These are phyloP conservation scores for Drosophila subquinaria DNA, from an alignment of 2,888 invertebrate genomes.

Conservation along the genomic window DNA sequence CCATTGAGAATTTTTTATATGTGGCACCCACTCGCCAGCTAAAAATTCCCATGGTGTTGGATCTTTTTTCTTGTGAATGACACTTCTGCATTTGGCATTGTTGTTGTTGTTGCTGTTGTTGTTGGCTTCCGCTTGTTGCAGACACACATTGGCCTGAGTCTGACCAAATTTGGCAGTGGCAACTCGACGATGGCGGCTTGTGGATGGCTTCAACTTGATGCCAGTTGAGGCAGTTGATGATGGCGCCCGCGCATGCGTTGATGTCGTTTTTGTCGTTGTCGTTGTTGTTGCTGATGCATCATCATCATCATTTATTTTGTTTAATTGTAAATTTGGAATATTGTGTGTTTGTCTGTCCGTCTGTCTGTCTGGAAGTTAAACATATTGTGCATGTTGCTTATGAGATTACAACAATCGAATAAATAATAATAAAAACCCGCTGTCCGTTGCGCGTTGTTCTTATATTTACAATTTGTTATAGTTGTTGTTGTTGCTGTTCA, in stretches of 20 bases:
- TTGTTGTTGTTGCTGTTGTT: conserved; percentile 26
- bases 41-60: conserved; percentile 70
- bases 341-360: conserved; percentile 24
- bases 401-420: conserved; percentile 76
- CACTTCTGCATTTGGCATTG: conserved; percentile 54
- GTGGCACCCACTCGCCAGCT: conserved; percentile 69
- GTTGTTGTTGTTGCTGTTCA: conserved; percentile 40
- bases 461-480: conserved; percentile 22
- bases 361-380: conserved; percentile 32
- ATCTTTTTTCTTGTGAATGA: conserved; percentile 58
- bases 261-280: conserved; percentile 26
- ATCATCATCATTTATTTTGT: conserved; percentile 74
- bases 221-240: conserved; percentile 67
- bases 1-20: conserved; percentile 26
- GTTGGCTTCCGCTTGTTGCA: conserved; percentile 63
- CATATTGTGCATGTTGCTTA: conserved; percentile 71
- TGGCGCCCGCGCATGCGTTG: conserved; percentile 80
- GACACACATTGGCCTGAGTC: conserved; percentile 60
- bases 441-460: conserved; percentile 34
- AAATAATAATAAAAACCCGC: conserved; percentile 51
- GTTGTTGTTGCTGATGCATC: conserved; percentile 46
- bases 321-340: conserved; percentile 68
- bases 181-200: conserved; percentile 37
- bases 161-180: conserved; percentile 75
- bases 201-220: conserved; percentile 50